phyloP scores from a whole-genome alignment of 2,888 invertebrate species.

The Drosophila hamatofila region DNA sequence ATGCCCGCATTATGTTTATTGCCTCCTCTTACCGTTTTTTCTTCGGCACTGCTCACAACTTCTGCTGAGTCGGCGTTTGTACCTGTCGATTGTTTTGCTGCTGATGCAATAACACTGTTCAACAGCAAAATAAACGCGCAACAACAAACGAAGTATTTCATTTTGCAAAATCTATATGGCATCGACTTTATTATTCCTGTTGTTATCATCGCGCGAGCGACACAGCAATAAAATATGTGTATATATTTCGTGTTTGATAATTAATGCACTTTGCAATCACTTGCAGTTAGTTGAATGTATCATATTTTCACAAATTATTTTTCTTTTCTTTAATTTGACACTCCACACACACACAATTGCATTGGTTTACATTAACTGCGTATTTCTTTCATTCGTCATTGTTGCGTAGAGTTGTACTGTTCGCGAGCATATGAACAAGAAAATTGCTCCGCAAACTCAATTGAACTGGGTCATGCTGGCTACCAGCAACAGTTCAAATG shows the following conservation, averaged over 20 bases:
- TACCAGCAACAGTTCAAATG: neutral
- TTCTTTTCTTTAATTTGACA: conserved; percentile 27
- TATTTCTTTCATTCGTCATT: conserved; percentile 64
- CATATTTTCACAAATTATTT: conserved; percentile 47
- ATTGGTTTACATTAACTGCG: conserved; percentile 50
- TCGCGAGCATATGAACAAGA: conserved; percentile 28
- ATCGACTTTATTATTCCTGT: conserved; percentile 23
- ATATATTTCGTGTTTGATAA: conserved; percentile 29
- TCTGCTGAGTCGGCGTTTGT: conserved; percentile 71
- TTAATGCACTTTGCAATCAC: conserved; percentile 50
- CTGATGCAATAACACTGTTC: conserved; percentile 73
- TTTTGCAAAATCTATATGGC: conserved; percentile 62
- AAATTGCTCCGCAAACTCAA: conserved; percentile 5
- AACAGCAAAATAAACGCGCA: conserved; percentile 69
- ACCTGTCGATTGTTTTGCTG: conserved; percentile 47
- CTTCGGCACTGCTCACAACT: conserved; percentile 70
- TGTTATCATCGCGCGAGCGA: conserved; percentile 40
- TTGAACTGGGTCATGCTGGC: conserved; percentile 19
- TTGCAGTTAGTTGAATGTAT: conserved; percentile 38
- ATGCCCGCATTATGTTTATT: conserved; percentile 33
- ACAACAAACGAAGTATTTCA: conserved; percentile 66
- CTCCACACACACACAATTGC: conserved; percentile 40
- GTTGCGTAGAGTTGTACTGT: conserved; percentile 41
- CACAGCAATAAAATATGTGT: conserved; percentile 19
- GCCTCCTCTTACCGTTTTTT: conserved; percentile 60